phyloP scores from a whole-genome alignment of 2,113 vertebrate species.

The Chaetodon auriga region DNA sequence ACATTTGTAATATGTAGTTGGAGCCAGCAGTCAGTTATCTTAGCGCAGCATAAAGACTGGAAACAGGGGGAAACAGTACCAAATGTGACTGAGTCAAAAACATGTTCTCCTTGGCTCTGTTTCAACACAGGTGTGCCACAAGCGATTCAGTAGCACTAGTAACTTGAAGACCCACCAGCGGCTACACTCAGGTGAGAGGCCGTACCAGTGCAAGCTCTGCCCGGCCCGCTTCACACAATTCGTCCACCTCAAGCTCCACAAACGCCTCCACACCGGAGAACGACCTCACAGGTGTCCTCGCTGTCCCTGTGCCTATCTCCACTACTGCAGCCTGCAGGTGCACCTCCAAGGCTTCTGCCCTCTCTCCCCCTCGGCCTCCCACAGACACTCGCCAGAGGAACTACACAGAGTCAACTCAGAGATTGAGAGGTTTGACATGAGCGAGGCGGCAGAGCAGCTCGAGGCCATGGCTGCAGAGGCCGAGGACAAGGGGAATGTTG shows the following conservation, averaged over 20 bases:
- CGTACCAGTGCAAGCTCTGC: slow-evolving; percentile 94
- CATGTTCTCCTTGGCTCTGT: slow-evolving; percentile 15
- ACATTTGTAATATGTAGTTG: not conserved
- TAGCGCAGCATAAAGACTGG: not conserved
- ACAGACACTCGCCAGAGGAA: slow-evolving; percentile 87
- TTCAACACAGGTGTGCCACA: slow-evolving; percentile 90
- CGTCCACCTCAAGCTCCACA: slow-evolving; percentile 95
- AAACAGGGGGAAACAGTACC: not conserved
- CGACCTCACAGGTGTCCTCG: slow-evolving; percentile 90
- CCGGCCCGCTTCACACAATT: slow-evolving; percentile 95
- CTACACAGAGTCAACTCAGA: slow-evolving; percentile 90
- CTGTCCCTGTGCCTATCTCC: slow-evolving; percentile 93
- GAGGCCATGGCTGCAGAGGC: slow-evolving; percentile 86
- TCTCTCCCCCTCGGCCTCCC: slow-evolving; percentile 79
- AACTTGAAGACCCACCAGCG: slow-evolving; percentile 96
- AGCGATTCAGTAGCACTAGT: slow-evolving; percentile 96
- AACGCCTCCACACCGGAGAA: slow-evolving; percentile 91
- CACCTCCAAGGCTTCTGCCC: slow-evolving; percentile 94
- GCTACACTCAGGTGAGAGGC: slow-evolving; percentile 86
- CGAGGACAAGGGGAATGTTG: slow-evolving; percentile 80
- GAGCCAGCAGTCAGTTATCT: not conserved
- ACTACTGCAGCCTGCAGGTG: slow-evolving; percentile 92
- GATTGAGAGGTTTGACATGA: slow-evolving; percentile 94
- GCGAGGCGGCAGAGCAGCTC: slow-evolving; percentile 90
- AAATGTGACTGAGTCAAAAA: not conserved